Evolutionary conservation across 2,888 invertebrate genomes (phyloP).

Genomic region (Diploptera punctata): DNA sequence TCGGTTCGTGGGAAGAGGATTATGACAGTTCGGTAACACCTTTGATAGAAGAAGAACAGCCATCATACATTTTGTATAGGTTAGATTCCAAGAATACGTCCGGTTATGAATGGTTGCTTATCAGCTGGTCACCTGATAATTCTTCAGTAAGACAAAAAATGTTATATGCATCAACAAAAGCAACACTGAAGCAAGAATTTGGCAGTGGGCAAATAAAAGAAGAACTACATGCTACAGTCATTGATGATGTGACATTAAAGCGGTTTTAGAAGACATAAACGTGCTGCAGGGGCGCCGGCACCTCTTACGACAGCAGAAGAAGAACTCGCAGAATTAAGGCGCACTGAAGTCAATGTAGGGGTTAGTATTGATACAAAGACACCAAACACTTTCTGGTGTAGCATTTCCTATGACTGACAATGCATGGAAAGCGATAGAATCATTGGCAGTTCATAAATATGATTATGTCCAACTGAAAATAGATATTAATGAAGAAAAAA

Average conservation of each 20-base stretch:
- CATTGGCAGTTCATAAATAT: conserved; percentile 74
- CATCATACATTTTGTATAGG: conserved; percentile 91
- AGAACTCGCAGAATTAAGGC: conserved; percentile 79
- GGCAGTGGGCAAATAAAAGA: conserved; percentile 93
- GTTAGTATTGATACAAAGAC: conserved; percentile 82
- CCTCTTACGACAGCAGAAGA: conserved; percentile 90
- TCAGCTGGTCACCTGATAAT: conserved; percentile 94
- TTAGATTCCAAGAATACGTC: conserved; percentile 77
- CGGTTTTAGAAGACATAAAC: conserved; percentile 82
- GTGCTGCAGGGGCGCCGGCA: conserved; percentile 80
- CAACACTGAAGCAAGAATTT: conserved; percentile 96
- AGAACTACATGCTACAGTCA: conserved; percentile 88
- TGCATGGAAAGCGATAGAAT: conserved; percentile 75
- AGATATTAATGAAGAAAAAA: conserved; percentile 85
- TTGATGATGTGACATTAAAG: conserved; percentile 78
- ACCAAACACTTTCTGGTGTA: conserved; percentile 90
- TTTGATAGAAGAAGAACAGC: conserved; percentile 78
- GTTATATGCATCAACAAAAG: conserved; percentile 97
- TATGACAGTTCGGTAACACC: conserved; percentile 77
- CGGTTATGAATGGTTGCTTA: conserved; percentile 88
- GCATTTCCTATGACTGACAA: conserved; percentile 85
- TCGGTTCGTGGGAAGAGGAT: conserved; percentile 84
- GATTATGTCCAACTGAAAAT: conserved; percentile 91
- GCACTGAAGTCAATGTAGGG: conserved; percentile 73
- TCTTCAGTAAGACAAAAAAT: conserved; percentile 94